phyloP scores from a whole-genome alignment of 1,140 invertebrate genomes.

The Heliconius hermathena region DNA sequence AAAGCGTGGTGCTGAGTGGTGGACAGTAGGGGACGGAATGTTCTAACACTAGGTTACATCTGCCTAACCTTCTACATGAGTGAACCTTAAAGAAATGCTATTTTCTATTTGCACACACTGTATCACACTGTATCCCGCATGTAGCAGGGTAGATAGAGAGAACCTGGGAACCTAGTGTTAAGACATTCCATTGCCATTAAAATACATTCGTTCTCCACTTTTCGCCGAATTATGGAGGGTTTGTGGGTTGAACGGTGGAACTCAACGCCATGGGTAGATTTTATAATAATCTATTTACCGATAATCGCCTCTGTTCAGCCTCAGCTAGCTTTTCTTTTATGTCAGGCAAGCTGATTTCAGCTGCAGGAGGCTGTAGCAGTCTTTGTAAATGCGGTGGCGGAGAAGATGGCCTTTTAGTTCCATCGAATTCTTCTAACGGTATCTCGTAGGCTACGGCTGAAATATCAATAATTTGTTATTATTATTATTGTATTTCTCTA shows the following conservation, averaged over 20 bases:
- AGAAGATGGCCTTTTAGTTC: conserved; percentile 72
- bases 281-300: conserved; percentile 42
- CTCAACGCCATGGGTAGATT: no score
- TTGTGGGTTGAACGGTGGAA: no score
- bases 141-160: no score
- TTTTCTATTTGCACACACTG: no score
- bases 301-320: conserved; percentile 84
- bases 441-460: conserved; percentile 86
- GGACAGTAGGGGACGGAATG: background rate
- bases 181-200: no score
- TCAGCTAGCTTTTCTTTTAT: conserved; percentile 87
- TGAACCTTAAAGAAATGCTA: no score
- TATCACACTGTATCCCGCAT: no score
- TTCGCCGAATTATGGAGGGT: no score
- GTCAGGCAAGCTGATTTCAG: conserved; percentile 82
- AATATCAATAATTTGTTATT: background rate
- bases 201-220: no score
- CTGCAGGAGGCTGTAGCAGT: conserved; percentile 76
- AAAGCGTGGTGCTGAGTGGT: background rate
- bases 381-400: conserved; percentile 85
- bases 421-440: conserved; percentile 79
- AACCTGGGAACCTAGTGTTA: no score
- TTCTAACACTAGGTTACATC: background rate
- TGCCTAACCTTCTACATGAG: no score
- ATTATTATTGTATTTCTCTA: no score